Evolutionary conservation across 2,113 vertebrate species (phyloP).

Genomic region (Lophochroa leadbeateri): DNA sequence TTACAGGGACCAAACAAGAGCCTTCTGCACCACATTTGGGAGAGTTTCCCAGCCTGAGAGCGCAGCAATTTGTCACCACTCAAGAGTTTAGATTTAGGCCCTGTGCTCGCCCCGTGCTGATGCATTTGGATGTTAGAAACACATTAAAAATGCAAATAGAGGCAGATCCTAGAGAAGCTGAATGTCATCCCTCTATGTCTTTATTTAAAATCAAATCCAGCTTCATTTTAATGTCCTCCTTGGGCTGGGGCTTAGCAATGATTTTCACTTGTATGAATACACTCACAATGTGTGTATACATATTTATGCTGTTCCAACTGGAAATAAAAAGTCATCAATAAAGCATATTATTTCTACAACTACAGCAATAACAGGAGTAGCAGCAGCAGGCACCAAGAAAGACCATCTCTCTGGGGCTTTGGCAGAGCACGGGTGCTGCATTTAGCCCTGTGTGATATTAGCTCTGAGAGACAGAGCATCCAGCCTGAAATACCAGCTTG

Average conservation of each 20-base stretch:
- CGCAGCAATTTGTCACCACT: background rate
- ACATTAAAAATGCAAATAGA: background rate
- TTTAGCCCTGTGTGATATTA: background rate
- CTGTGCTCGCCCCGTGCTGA: background rate
- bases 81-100: background rate
- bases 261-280: background rate
- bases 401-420: background rate
- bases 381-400: background rate
- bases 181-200: background rate
- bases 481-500: background rate
- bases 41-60: background rate
- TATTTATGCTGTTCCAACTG: background rate
- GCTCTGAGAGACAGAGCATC: background rate
- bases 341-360: background rate
- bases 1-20: background rate
- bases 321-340: conserved; percentile 3
- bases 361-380: background rate
- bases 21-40: background rate
- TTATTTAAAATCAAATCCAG: background rate
- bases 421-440: background rate
- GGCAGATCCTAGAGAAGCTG: background rate
- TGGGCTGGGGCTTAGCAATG: background rate
- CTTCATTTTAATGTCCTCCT: background rate
- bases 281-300: background rate
- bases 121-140: background rate